Conservation (phyloP, 2,113 vertebrate species). For the Noctilio leporinus region DNA sequence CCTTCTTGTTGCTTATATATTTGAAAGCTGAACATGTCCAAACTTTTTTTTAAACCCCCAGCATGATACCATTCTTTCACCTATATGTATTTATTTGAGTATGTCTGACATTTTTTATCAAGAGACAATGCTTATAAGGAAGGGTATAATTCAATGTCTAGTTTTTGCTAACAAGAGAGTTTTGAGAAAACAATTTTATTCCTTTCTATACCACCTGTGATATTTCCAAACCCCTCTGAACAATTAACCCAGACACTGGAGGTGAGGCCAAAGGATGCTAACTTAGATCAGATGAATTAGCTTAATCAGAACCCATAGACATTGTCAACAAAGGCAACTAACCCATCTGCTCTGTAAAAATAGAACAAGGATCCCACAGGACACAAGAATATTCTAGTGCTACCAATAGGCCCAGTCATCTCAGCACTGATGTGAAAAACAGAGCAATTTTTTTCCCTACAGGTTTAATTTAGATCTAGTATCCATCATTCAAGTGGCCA, state of each 20-base stretch:
- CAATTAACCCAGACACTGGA: background rate
- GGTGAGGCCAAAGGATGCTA: background rate
- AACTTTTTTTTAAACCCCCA: background rate
- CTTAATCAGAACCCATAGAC: background rate
- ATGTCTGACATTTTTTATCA: background rate
- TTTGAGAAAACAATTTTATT: background rate
- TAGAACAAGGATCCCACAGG: background rate
- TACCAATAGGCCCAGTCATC: background rate
- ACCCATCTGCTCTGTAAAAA: background rate
- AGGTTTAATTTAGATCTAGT: constrained; percentile 13
- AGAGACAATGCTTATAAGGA: background rate
- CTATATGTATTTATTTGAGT: background rate
- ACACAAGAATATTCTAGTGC: background rate
- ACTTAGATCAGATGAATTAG: background rate
- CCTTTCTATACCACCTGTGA: background rate
- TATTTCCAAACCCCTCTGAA: background rate
- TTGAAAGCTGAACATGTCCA: background rate
- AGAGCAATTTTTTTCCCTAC: background rate
- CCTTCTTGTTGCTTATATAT: background rate
- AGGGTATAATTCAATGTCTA: background rate
- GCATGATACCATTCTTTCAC: background rate
- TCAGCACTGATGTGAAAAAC: background rate
- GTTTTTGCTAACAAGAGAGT: background rate
- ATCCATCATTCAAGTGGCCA: background rate
- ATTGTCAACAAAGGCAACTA: background rate